Percentiles rank a stretch among this genome's conserved stretches.
Evolutionary conservation across 2,797 vertebrate species (phyloP).

Genomic region (Eospalax fontanierii): DNA sequence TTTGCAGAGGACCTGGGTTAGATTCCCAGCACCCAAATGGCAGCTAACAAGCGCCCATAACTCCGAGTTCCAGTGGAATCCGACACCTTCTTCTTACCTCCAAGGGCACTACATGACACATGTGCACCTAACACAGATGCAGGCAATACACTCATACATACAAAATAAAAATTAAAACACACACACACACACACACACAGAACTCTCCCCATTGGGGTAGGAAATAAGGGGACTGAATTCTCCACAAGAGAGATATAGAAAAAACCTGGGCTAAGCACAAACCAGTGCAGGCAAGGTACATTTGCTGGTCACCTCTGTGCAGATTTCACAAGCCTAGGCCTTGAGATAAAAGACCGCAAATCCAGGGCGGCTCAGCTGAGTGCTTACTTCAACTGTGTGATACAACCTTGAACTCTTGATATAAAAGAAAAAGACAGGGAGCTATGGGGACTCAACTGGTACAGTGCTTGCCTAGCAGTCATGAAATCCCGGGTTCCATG

Average conservation of each 20-base stretch:
- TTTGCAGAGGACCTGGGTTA: no score
- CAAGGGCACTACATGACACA: no score
- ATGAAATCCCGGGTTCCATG: background rate
- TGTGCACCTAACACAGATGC: no score
- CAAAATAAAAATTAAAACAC: no score
- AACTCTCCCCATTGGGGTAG: no score
- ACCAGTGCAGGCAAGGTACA: background rate
- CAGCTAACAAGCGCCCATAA: no score
- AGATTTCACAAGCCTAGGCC: background rate
- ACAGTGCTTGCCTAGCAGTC: no score
- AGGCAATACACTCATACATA: no score
- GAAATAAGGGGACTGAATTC: background rate
- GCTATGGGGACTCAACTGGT: background rate
- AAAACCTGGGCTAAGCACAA: accelerated
- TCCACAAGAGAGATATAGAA: background rate
- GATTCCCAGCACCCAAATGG: no score
- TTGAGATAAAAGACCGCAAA: background rate
- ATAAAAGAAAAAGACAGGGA: background rate
- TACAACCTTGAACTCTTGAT: background rate
- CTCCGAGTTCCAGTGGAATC: no score
- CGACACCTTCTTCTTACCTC: no score
- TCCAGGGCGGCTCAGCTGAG: background rate
- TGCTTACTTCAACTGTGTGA: background rate
- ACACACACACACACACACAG: no score
- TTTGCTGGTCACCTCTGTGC: background rate